Conservation (phyloP, 2,797 vertebrate genomes). For the Sebastiscus tertius region DNA sequence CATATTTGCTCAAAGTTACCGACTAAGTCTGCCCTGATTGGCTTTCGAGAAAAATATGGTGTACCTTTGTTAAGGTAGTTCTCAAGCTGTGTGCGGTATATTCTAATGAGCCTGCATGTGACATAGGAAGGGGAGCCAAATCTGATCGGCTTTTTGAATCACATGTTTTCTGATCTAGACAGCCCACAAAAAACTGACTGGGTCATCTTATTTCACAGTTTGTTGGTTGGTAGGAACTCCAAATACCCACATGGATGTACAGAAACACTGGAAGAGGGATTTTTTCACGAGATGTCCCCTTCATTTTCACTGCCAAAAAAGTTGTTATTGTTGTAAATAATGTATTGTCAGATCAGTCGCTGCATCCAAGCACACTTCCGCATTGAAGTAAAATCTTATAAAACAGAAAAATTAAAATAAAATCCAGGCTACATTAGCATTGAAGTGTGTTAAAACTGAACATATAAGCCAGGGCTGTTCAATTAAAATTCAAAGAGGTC, state of each 20-base stretch:
- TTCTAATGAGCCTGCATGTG: no score
- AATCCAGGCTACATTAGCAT: not conserved
- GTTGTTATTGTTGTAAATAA: not conserved
- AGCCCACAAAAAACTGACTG: not conserved
- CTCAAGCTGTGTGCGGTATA: no score
- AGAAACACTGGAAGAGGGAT: fast-evolving
- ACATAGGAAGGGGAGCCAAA: no score
- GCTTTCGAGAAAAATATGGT: no score
- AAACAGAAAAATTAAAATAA: not conserved
- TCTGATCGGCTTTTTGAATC: no score
- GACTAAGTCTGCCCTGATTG: not conserved
- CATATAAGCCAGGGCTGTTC: not conserved
- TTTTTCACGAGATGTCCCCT: not conserved
- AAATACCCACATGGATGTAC: not conserved
- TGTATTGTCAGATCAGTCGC: not conserved
- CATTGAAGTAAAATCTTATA: not conserved
- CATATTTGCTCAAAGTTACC: not conserved
- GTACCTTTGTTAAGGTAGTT: no score
- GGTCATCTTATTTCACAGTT: not conserved
- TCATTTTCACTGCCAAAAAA: not conserved
- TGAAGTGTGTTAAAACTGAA: not conserved
- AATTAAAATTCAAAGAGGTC: no score
- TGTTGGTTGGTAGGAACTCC: not conserved
- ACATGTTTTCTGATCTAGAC: no score
- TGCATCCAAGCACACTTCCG: not conserved